These are phyloP conservation scores for Neoniphon sammara DNA, from an alignment of 2,797 vertebrate genomes.

Conservation along the genomic window DNA sequence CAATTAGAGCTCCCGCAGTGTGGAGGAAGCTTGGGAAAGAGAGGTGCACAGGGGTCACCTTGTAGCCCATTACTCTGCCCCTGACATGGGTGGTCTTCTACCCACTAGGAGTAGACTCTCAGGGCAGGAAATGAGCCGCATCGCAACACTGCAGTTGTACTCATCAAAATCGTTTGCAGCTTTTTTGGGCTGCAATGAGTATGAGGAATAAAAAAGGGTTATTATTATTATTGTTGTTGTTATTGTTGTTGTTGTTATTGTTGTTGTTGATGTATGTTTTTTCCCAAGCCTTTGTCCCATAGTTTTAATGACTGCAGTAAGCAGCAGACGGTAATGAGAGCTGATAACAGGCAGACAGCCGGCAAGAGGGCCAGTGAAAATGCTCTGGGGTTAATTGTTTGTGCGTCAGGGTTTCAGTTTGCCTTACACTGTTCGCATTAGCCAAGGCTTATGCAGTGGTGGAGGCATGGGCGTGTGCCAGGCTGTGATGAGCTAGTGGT, in stretches of 20 bases:
- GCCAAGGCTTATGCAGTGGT: conserved; percentile 42
- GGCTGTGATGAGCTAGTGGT: conserved; percentile 56
- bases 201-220: conserved; percentile 9
- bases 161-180: conserved; percentile 10
- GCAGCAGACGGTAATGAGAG: conserved; percentile 54
- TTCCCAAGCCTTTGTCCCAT: not conserved
- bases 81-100: conserved; percentile 47
- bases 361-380: conserved; percentile 44
- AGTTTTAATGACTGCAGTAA: conserved; percentile 43
- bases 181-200: not conserved
- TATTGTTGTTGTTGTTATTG: not conserved
- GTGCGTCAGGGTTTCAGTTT: conserved; percentile 52
- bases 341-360: conserved; percentile 48
- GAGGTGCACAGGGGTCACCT: conserved; percentile 66
- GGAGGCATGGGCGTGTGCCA: conserved; percentile 53
- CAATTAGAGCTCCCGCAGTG: conserved; percentile 74
- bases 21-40: conserved; percentile 46
- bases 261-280: conserved; percentile 7
- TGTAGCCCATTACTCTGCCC: conserved; percentile 73
- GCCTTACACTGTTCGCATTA: conserved; percentile 57
- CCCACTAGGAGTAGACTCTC: conserved; percentile 33
- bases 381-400: conserved; percentile 74
- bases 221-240: too few species aligned
- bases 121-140: conserved; percentile 20
- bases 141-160: conserved; percentile 17